phyloP scores from a whole-genome alignment of 2,113 vertebrate species.

The Copsychus sechellarum region DNA sequence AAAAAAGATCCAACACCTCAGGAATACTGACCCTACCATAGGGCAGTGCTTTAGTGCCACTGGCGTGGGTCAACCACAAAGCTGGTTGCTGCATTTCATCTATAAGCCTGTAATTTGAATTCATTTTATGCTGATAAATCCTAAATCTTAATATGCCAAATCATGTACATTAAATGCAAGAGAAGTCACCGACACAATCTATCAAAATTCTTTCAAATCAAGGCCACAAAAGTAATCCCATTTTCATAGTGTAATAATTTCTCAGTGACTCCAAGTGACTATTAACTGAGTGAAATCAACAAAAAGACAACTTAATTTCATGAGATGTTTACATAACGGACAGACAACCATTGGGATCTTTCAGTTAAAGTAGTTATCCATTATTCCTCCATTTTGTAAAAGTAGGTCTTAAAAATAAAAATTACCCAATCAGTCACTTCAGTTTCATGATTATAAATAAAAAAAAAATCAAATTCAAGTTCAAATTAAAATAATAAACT shows the following conservation, averaged over 20 bases:
- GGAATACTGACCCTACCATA: rapidly evolving
- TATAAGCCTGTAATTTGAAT: neutral
- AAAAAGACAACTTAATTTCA: neutral
- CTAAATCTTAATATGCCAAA: neutral
- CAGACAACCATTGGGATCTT: neutral
- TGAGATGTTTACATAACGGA: neutral
- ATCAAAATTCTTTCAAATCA: neutral
- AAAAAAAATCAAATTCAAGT: neutral
- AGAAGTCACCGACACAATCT: neutral
- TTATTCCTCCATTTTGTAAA: neutral
- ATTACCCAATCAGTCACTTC: neutral
- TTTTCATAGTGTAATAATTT: neutral
- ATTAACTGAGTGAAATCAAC: neutral
- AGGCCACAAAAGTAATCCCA: neutral
- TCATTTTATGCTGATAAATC: neutral
- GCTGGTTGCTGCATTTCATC: neutral
- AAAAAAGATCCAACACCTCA: neutral
- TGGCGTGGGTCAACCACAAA: neutral
- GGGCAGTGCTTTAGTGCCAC: neutral
- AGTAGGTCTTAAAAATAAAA: neutral
- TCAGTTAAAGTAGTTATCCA: neutral
- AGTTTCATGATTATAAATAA: neutral
- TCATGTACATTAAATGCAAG: neutral
- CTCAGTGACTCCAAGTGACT: neutral
- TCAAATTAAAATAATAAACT: neutral